Evolutionary conservation across 2,888 invertebrate species (phyloP).

Genomic region (Elmis aenea): DNA sequence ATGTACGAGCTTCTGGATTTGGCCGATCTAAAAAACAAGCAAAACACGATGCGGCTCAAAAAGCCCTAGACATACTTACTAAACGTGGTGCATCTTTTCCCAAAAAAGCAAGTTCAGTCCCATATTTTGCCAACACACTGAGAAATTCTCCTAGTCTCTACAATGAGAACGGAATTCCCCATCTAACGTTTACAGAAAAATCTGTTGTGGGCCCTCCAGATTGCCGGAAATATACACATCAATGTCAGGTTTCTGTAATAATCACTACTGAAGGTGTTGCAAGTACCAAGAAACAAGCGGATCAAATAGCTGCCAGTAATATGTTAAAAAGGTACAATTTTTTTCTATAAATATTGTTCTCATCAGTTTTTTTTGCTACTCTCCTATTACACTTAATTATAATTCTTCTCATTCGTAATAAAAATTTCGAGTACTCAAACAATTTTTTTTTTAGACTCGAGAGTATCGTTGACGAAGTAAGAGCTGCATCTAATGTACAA

Average conservation of each 20-base stretch:
- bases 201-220: constrained; percentile 65
- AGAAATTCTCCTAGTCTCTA: constrained; percentile 45
- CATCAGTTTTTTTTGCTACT: not conserved
- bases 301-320: constrained; percentile 56
- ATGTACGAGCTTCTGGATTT: constrained; percentile 36
- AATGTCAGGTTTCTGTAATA: constrained; percentile 53
- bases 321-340: constrained; percentile 37
- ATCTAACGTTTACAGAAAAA: constrained; percentile 52
- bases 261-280: constrained; percentile 52
- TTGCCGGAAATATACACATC: constrained; percentile 57
- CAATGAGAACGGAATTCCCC: constrained; percentile 47
- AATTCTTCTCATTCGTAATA: too few relatives aligned
- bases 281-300: constrained; percentile 61
- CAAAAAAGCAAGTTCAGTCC: constrained; percentile 20
- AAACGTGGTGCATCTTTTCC: constrained; percentile 34
- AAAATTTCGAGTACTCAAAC: too few relatives aligned
- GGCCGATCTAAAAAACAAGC: constrained; percentile 54
- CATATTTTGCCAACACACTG: constrained; percentile 26
- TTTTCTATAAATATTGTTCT: not conserved
- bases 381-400: too few relatives aligned
- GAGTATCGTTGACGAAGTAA: constrained; percentile 28
- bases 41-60: constrained; percentile 56
- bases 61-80: constrained; percentile 46
- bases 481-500: constrained; percentile 12
- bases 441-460: constrained; percentile 26